Percentiles rank a stretch among this genome's conserved stretches.
Evolutionary conservation across 2,888 invertebrate species (phyloP).

Genomic region (Clepsis dumicolana): DNA sequence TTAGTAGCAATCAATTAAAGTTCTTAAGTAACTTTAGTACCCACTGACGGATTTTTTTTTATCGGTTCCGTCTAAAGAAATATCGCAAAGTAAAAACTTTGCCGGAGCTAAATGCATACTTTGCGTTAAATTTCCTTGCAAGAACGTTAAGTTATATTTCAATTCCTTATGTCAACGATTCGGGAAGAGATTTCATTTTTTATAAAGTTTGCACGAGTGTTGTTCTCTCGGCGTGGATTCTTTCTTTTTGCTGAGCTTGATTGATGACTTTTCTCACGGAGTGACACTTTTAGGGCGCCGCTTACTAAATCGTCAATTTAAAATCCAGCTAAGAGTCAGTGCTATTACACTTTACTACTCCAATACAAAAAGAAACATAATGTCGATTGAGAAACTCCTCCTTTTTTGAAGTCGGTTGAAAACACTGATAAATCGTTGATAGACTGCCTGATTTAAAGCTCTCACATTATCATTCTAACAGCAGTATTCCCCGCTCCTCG

Average conservation of each 20-base stretch:
- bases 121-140: conserved; percentile 51
- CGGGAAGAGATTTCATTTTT: conserved; percentile 62
- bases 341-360: conserved; percentile 44
- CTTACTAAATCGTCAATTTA: conserved; percentile 55
- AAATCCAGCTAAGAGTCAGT: conserved; percentile 67
- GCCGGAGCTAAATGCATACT: conserved; percentile 24
- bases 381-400: too few relatives aligned
- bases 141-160: conserved; percentile 60
- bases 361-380: neutral
- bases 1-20: conserved; percentile 27
- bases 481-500: neutral
- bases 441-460: too few relatives aligned
- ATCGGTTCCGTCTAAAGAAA: conserved; percentile 11
- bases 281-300: conserved; percentile 66
- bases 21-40: neutral
- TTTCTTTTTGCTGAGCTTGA: conserved; percentile 71
- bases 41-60: neutral
- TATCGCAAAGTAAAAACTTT: conserved; percentile 32
- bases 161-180: conserved; percentile 63
- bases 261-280: conserved; percentile 75
- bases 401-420: too few relatives aligned
- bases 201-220: conserved; percentile 63
- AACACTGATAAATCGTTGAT: too few relatives aligned
- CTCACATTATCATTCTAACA: conserved; percentile 1
- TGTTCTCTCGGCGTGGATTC: conserved; percentile 65